Evolutionary conservation across 2,113 vertebrate genomes (phyloP).

Genomic region (Ranitomeya variabilis): DNA sequence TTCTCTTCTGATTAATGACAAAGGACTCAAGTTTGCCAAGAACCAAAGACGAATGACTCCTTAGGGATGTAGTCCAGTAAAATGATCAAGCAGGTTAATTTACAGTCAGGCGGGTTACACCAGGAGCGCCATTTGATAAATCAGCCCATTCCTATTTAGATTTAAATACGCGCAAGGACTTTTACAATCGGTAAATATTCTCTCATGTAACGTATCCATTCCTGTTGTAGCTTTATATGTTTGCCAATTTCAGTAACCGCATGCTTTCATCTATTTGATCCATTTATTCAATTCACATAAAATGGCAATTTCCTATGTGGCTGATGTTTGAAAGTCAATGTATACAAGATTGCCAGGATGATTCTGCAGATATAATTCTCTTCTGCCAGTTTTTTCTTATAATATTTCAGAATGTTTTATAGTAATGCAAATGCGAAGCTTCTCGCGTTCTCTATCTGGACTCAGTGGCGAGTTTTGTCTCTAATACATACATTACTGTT

Average conservation of each 20-base stretch:
- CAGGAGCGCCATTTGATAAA: constrained; percentile 18
- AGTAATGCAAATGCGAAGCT: background rate
- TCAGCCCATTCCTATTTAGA: constrained; percentile 29
- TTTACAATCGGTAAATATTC: constrained; percentile 17
- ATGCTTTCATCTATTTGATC: constrained; percentile 33
- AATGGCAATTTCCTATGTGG: constrained; percentile 25
- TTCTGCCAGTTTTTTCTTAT: background rate
- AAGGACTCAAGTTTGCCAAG: background rate
- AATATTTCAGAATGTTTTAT: constrained; percentile 15
- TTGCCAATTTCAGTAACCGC: constrained; percentile 7
- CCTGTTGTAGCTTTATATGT: constrained; percentile 27
- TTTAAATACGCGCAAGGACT: constrained; percentile 32
- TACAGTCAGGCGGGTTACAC: background rate
- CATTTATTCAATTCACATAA: constrained; percentile 39
- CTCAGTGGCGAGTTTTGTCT: background rate
- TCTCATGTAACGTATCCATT: background rate
- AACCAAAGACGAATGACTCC: constrained; percentile 22
- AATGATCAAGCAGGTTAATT: constrained; percentile 36
- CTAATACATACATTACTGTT: background rate
- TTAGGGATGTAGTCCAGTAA: constrained; percentile 5
- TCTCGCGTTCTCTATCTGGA: constrained; percentile 1
- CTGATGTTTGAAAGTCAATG: constrained; percentile 30
- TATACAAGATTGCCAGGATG: constrained; percentile 4
- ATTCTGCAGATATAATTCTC: constrained; percentile 21
- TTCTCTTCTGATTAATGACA: constrained; percentile 37